These are phyloP conservation scores for Pseudopodoces humilis DNA, from an alignment of 2,113 vertebrate species.

Conservation along the genomic window DNA sequence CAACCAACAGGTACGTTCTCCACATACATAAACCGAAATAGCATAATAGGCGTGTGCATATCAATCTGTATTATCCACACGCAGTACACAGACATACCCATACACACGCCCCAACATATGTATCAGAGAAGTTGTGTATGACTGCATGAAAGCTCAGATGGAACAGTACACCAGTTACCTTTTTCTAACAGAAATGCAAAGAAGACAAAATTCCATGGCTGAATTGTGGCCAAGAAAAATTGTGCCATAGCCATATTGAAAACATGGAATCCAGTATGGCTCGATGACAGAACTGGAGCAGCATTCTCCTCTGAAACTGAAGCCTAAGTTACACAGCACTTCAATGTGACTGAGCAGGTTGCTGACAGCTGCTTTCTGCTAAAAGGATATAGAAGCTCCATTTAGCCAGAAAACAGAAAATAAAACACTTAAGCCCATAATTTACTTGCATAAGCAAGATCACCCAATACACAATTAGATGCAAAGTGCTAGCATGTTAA, in stretches of 20 bases:
- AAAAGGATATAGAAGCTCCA: slow-evolving; percentile 16
- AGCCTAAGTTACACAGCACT: slow-evolving; percentile 41
- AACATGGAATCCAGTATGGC: neutral
- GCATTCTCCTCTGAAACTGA: neutral
- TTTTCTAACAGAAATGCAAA: slow-evolving; percentile 58
- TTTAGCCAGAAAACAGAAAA: slow-evolving; percentile 45
- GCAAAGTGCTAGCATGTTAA: slow-evolving; percentile 33
- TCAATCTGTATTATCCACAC: slow-evolving; percentile 26
- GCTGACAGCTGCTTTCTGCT: slow-evolving; percentile 44
- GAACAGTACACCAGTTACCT: slow-evolving; percentile 63
- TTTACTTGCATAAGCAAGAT: neutral
- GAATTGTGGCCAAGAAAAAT: slow-evolving; percentile 27
- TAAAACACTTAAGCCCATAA: slow-evolving; percentile 5
- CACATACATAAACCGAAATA: slow-evolving; percentile 62
- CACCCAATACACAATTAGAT: neutral
- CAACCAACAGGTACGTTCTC: slow-evolving; percentile 63
- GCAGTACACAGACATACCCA: slow-evolving; percentile 42
- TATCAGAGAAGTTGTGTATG: slow-evolving; percentile 39
- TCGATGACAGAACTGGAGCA: neutral
- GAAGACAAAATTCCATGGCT: slow-evolving; percentile 65
- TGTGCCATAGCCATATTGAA: slow-evolving; percentile 14
- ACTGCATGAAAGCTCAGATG: slow-evolving; percentile 71
- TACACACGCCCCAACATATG: slow-evolving; percentile 57
- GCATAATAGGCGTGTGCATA: slow-evolving; percentile 50
- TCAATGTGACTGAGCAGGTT: slow-evolving; percentile 30